Evolutionary conservation across 2,797 vertebrate genomes (phyloP).

Genomic region (Pempheris klunzingeri): DNA sequence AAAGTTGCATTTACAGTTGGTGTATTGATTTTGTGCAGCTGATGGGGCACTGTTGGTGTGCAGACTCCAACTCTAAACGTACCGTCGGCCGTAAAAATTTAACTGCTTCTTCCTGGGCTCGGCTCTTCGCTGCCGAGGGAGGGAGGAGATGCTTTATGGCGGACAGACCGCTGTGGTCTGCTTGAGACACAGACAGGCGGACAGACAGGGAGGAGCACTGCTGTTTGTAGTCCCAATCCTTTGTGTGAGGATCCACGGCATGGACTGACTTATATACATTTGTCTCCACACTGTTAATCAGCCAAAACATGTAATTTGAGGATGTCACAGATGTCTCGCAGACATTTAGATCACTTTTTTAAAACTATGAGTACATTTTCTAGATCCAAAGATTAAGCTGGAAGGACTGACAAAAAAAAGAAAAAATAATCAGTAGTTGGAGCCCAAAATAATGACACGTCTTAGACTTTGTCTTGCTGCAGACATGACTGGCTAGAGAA

Average conservation of each 20-base stretch:
- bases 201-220: conserved; percentile 48
- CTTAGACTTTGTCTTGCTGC: background rate
- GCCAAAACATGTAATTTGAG: background rate
- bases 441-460: background rate
- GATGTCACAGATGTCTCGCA: background rate
- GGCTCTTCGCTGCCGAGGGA: conserved; percentile 43
- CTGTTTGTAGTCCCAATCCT: conserved; percentile 8
- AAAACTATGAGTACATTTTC: conserved; percentile 1
- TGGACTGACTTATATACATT: background rate
- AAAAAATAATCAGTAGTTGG: background rate
- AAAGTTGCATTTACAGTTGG: conserved; percentile 90
- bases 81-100: conserved; percentile 83
- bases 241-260: conserved; percentile 27
- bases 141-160: conserved; percentile 75
- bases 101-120: conserved; percentile 82
- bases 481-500: too few relatives aligned
- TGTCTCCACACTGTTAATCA: background rate
- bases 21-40: conserved; percentile 88
- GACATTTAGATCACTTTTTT: background rate
- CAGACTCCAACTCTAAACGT: conserved; percentile 81
- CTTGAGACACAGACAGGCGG: conserved; percentile 22
- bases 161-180: conserved; percentile 60
- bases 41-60: conserved; percentile 73
- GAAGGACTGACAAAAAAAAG: background rate
- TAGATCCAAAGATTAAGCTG: background rate